These are phyloP conservation scores for Drosophila helvetica DNA, from an alignment of 2,888 invertebrate genomes.

Conservation along the genomic window DNA sequence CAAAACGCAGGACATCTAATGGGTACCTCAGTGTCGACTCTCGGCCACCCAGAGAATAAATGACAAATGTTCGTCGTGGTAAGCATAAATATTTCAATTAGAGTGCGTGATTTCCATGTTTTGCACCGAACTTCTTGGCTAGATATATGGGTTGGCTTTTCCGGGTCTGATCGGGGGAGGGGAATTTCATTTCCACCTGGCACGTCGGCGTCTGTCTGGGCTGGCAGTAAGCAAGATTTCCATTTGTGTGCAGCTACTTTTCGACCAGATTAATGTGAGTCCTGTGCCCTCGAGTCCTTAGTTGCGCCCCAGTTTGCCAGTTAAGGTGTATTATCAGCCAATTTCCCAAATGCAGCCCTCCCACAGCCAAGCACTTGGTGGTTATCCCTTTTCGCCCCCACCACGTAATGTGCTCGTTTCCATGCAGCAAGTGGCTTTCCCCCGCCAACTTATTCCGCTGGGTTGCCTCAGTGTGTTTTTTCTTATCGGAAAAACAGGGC, in stretches of 20 bases:
- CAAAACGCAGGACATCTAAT: not conserved
- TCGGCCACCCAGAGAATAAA: not conserved
- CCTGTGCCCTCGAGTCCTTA: constrained; percentile 17
- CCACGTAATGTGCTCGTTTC: constrained; percentile 57
- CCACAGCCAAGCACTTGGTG: constrained; percentile 38
- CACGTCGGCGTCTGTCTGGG: constrained; percentile 7
- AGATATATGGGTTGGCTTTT: constrained; percentile 8
- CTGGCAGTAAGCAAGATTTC: constrained; percentile 38
- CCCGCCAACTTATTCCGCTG: constrained; percentile 6
- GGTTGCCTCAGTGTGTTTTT: constrained; percentile 4
- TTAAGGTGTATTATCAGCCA: constrained; percentile 61
- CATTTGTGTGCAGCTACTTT: constrained; percentile 37
- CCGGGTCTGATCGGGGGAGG: not conserved
- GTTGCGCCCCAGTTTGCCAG: constrained; percentile 22
- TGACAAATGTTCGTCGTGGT: constrained; percentile 52
- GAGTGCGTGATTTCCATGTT: constrained; percentile 61
- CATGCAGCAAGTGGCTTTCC: constrained; percentile 41
- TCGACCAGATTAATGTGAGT: constrained; percentile 57
- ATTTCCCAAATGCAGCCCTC: constrained; percentile 54
- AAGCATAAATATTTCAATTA: constrained; percentile 72
- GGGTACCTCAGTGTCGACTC: constrained; percentile 26
- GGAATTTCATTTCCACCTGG: constrained; percentile 12
- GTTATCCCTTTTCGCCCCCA: constrained; percentile 18
- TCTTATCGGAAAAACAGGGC: constrained; percentile 52
- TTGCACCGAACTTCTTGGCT: not conserved